A percentile compares a stretch with the other conserved stretches of the same genome.
Conservation (phyloP, 2,888 invertebrate genomes). For the Phyllotreta striolata region DNA sequence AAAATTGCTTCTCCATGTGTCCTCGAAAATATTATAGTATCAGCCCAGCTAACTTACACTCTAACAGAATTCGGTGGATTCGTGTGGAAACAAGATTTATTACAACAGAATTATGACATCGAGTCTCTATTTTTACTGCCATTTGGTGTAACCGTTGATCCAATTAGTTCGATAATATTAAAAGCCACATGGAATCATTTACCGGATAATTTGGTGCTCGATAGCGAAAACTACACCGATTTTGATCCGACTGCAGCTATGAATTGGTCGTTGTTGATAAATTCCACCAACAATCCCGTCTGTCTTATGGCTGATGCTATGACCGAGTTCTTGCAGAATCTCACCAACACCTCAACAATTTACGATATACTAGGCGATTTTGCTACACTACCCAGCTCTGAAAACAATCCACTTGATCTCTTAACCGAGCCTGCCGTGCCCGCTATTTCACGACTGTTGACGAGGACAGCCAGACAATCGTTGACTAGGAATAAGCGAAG, state of each 20-base stretch:
- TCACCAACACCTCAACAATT: conserved; percentile 63
- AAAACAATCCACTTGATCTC: conserved; percentile 67
- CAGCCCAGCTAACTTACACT: conserved; percentile 78
- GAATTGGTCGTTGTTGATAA: conserved; percentile 77
- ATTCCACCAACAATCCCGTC: conserved; percentile 72
- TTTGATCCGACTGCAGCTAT: conserved; percentile 85
- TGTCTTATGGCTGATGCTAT: conserved; percentile 83
- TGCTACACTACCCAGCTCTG: conserved; percentile 54
- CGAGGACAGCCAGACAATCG: conserved; percentile 64
- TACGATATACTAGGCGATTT: conserved; percentile 67
- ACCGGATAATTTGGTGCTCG: conserved; percentile 85
- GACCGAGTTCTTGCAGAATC: conserved; percentile 69
- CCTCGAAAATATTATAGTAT: conserved; percentile 73
- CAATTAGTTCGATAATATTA: conserved; percentile 78
- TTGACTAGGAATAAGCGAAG: conserved; percentile 57
- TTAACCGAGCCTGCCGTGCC: conserved; percentile 81
- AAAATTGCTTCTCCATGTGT: conserved; percentile 75
- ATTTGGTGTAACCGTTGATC: conserved; percentile 86
- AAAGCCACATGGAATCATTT: conserved; percentile 88
- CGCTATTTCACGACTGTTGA: conserved; percentile 64
- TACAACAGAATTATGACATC: conserved; percentile 65
- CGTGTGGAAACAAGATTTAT: conserved; percentile 71
- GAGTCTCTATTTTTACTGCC: conserved; percentile 71
- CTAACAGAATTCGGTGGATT: conserved; percentile 63
- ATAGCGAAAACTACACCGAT: conserved; percentile 87